Conservation (phyloP, 2,113 vertebrate genomes). For the Herpetotheres cachinnans region DNA sequence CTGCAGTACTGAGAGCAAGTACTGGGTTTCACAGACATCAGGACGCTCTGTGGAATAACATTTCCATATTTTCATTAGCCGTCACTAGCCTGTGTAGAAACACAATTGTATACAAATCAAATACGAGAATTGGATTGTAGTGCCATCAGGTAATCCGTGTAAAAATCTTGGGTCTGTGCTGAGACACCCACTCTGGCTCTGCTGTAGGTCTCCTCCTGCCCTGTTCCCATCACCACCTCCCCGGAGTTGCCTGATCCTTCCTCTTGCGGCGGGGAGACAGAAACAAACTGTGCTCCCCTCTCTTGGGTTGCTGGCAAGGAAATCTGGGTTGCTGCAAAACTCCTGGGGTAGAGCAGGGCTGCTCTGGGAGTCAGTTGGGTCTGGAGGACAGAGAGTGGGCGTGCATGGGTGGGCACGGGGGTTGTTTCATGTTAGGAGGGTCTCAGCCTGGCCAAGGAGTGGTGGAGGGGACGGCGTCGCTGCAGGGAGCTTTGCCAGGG, state of each 20-base stretch:
- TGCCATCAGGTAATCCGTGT: neutral
- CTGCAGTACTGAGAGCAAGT: neutral
- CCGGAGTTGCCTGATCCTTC: neutral
- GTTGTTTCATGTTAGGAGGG: neutral
- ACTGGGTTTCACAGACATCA: neutral
- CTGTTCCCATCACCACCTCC: neutral
- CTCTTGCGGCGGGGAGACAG: fast-evolving
- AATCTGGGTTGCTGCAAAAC: neutral
- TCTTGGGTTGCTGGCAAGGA: neutral
- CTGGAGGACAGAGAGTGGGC: neutral
- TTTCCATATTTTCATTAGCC: neutral
- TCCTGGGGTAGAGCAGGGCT: neutral
- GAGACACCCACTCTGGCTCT: neutral
- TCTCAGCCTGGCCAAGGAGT: neutral
- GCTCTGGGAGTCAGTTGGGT: neutral
- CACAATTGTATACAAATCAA: fast-evolving
- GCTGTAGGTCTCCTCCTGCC: neutral
- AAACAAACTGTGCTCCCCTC: neutral
- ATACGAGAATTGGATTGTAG: neutral
- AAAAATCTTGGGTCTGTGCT: neutral
- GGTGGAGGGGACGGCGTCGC: fast-evolving
- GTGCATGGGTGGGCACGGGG: fast-evolving
- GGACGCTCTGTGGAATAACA: neutral
- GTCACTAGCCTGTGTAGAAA: fast-evolving
- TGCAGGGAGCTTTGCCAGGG: neutral